Evolutionary conservation across 2,888 invertebrate genomes (phyloP).

Genomic region (Cremastinae sp.): DNA sequence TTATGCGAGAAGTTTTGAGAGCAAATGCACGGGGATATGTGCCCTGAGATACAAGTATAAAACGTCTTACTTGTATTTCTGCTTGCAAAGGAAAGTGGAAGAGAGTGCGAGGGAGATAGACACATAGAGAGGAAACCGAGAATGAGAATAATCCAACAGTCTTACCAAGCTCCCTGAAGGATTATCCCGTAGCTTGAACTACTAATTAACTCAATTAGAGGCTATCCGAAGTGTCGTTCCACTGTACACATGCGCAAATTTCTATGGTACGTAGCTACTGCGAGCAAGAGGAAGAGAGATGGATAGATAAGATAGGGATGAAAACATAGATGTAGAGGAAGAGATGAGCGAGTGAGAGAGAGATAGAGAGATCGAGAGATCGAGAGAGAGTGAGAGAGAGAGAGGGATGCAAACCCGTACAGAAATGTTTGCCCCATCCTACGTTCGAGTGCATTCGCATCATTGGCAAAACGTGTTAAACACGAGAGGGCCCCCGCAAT

Average conservation of each 20-base stretch:
- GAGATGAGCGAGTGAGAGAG: neutral
- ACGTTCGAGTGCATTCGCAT: neutral
- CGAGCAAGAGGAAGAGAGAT: neutral
- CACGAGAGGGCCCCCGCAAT: neutral
- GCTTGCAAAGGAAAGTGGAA: no score
- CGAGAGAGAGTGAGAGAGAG: neutral
- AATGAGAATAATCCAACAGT: slow-evolving; percentile 37
- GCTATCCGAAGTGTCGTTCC: slow-evolving; percentile 44
- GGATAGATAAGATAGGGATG: no score
- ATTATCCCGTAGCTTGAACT: slow-evolving; percentile 52
- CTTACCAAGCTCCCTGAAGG: slow-evolving; percentile 42
- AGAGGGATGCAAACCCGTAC: neutral
- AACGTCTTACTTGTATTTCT: no score
- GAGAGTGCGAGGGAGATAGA: neutral
- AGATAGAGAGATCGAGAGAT: no score
- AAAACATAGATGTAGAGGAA: no score
- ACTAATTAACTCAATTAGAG: slow-evolving; percentile 59
- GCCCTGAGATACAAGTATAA: no score
- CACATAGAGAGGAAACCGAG: neutral
- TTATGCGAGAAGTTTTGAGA: no score
- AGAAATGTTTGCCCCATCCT: neutral
- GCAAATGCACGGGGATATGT: no score
- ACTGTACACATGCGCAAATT: slow-evolving; percentile 1
- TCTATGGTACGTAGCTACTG: neutral
- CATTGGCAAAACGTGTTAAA: neutral